These are phyloP conservation scores for Callospermophilus lateralis DNA, from an alignment of 2,113 vertebrate genomes.

Conservation along the genomic window DNA sequence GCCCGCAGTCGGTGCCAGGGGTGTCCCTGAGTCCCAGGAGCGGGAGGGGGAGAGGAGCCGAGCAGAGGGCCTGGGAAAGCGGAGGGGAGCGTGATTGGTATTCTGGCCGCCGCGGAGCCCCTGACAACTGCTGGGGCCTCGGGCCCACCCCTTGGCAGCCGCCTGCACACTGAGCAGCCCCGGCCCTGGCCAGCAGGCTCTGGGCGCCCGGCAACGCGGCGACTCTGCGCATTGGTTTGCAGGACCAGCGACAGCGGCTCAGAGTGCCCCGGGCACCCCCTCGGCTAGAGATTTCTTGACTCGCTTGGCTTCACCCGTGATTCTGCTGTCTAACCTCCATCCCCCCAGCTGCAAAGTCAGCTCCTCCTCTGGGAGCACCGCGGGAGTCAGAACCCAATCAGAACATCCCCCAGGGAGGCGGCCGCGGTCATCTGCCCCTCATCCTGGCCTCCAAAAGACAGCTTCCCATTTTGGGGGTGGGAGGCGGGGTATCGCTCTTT, in stretches of 20 bases:
- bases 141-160: slow-evolving; percentile 66
- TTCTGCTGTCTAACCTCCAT: slow-evolving; percentile 53
- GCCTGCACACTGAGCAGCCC: slow-evolving; percentile 41
- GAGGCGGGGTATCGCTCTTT: not conserved
- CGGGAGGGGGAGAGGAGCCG: not conserved
- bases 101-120: slow-evolving; percentile 46
- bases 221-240: not conserved
- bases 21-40: slow-evolving; percentile 50
- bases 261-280: not conserved
- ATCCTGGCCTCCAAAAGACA: not conserved
- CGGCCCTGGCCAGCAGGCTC: not conserved
- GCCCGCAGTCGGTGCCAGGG: slow-evolving; percentile 10
- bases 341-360: slow-evolving; percentile 59
- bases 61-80: too few relatives aligned
- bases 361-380: slow-evolving; percentile 42
- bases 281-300: not conserved
- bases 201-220: slow-evolving; percentile 56
- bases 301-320: not conserved
- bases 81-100: slow-evolving; percentile 54
- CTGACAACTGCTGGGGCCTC: not conserved
- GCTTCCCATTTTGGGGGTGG: not conserved
- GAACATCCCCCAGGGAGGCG: not conserved
- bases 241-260: not conserved
- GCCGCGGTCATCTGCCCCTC: not conserved
- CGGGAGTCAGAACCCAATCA: not conserved